A percentile compares a stretch with the other conserved stretches of the same genome.
phyloP scores from a whole-genome alignment of 2,113 vertebrate genomes.

The Callospermophilus lateralis region DNA sequence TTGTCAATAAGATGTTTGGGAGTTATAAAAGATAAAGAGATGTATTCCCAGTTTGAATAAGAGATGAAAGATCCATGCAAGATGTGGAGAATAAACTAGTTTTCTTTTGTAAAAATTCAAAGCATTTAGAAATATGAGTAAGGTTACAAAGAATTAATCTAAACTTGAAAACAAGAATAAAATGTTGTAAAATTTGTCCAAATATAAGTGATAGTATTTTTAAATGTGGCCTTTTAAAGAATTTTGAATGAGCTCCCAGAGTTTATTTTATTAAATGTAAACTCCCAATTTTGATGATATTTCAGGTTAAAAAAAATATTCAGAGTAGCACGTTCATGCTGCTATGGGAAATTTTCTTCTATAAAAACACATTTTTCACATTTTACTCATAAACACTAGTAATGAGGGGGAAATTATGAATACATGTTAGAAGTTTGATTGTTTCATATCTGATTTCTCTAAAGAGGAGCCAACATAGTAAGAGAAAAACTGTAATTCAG shows the following conservation, averaged over 20 bases:
- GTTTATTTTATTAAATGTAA: neutral
- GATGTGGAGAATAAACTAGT: neutral
- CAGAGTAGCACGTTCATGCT: neutral
- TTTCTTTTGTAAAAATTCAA: neutral
- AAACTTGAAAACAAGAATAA: neutral
- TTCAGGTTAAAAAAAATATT: neutral
- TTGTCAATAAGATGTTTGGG: neutral
- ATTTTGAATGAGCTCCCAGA: neutral
- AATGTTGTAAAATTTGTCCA: neutral
- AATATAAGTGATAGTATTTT: neutral
- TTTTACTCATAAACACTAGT: neutral
- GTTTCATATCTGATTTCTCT: constrained; percentile 12
- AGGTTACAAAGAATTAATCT: neutral
- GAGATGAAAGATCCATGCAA: neutral
- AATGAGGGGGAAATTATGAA: neutral
- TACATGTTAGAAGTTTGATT: neutral
- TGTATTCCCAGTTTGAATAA: neutral
- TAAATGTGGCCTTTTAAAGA: neutral
- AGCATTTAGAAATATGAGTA: neutral
- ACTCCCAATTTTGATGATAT: neutral
- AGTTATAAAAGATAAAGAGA: neutral
- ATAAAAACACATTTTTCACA: neutral
- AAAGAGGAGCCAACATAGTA: neutral
- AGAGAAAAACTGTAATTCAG: neutral
- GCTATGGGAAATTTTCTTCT: neutral